A percentile compares a stretch with the other conserved stretches of the same genome.
These are phyloP conservation scores for Acanthosepion pharaonis DNA, from an alignment of 2,888 invertebrate genomes.

Conservation along the genomic window DNA sequence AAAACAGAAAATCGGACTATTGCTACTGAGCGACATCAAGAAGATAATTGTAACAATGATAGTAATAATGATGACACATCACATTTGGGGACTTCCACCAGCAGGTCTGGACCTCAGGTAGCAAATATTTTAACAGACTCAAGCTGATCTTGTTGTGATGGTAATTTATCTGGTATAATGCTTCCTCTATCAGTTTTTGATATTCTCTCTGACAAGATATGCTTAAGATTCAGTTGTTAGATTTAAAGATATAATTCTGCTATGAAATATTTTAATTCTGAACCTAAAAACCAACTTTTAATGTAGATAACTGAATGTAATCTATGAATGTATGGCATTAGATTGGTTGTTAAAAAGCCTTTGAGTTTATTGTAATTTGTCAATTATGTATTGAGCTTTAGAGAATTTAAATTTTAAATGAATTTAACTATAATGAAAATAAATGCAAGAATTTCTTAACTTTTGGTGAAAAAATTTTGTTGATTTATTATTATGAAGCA, in stretches of 20 bases:
- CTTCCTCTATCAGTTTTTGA: neutral
- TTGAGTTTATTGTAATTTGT: no score
- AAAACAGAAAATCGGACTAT: slow-evolving; percentile 40
- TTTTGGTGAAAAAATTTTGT: no score
- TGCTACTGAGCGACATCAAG: slow-evolving; percentile 35
- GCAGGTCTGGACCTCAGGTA: slow-evolving; percentile 47
- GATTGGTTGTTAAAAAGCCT: no score
- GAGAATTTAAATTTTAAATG: no score
- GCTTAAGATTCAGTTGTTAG: neutral
- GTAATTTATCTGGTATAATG: neutral
- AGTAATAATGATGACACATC: slow-evolving; percentile 33
- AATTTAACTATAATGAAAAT: no score
- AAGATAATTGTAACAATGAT: slow-evolving; percentile 12
- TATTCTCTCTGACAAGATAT: neutral
- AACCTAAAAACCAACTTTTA: no score
- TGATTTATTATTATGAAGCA: no score
- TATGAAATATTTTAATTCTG: neutral
- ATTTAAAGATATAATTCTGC: neutral
- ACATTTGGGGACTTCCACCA: slow-evolving; percentile 8
- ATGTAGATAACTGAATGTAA: no score
- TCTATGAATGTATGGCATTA: no score
- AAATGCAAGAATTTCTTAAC: no score
- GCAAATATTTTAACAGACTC: slow-evolving; percentile 33
- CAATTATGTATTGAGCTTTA: no score
- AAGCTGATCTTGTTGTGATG: neutral